Conservation (phyloP, 1,140 invertebrate species). For the Drosophila melanogaster region DNA sequence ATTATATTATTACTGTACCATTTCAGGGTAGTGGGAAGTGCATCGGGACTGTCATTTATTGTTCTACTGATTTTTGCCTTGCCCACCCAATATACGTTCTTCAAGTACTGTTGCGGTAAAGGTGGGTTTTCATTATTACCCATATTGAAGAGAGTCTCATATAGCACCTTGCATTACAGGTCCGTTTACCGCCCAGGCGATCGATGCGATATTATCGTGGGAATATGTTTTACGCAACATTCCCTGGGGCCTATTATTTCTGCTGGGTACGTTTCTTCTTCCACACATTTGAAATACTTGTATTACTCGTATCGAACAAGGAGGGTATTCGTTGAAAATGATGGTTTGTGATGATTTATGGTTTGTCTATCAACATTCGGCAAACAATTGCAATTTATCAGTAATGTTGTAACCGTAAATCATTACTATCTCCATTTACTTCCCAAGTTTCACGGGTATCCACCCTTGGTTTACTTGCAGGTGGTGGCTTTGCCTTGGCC, state of each 20-base stretch:
- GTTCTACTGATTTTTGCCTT: constrained; percentile 91
- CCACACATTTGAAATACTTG: not conserved
- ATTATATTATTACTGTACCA: not conserved
- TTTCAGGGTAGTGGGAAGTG: constrained; percentile 89
- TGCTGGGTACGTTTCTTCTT: constrained; percentile 41
- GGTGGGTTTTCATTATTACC: constrained; percentile 15
- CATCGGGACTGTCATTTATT: constrained; percentile 90
- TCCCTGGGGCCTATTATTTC: constrained; percentile 53
- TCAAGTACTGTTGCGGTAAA: constrained; percentile 53
- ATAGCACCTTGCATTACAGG: constrained; percentile 7
- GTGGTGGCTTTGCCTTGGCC: constrained; percentile 95
- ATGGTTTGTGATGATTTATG: no score
- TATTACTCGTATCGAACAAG: no score
- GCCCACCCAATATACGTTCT: constrained; percentile 87
- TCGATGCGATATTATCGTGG: constrained; percentile 54
- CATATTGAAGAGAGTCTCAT: no score
- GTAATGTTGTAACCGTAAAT: no score
- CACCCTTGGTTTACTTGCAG: not conserved
- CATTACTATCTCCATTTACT: no score
- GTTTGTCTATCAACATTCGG: no score
- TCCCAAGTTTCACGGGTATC: no score
- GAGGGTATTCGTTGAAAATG: no score
- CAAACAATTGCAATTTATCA: no score
- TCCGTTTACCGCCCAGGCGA: constrained; percentile 45
- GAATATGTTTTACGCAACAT: constrained; percentile 17